phyloP scores from a whole-genome alignment of 2,888 invertebrate genomes.

The Eledona agricola region DNA sequence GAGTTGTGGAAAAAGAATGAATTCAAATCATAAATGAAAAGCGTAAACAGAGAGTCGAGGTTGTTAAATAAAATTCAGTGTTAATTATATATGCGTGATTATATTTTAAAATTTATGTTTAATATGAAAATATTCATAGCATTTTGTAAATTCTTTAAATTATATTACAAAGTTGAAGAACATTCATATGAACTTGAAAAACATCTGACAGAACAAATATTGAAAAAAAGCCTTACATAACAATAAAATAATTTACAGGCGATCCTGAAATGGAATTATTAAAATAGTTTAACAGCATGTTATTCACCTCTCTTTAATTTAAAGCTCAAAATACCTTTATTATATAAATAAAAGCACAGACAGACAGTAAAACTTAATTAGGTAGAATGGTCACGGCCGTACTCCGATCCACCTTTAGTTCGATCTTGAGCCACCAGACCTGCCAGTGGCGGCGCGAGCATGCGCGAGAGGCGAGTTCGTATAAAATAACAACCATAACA shows the following conservation, averaged over 20 bases:
- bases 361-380: slow-evolving; percentile 58
- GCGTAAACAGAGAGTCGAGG: slow-evolving; percentile 35
- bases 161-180: slow-evolving; percentile 61
- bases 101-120: slow-evolving; percentile 61
- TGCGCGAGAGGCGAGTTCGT: slow-evolving; percentile 50
- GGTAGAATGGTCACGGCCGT: slow-evolving; percentile 56
- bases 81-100: slow-evolving; percentile 61
- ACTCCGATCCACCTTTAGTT: slow-evolving; percentile 59
- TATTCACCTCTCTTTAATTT: slow-evolving; percentile 61
- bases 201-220: slow-evolving; percentile 54
- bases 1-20: slow-evolving; percentile 7
- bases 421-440: slow-evolving; percentile 54
- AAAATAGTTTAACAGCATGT: slow-evolving; percentile 57
- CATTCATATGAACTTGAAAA: slow-evolving; percentile 54
- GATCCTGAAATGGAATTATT: slow-evolving; percentile 58
- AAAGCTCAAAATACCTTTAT: slow-evolving; percentile 61
- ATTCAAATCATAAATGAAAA: slow-evolving; percentile 9
- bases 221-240: slow-evolving; percentile 59
- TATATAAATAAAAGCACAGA: slow-evolving; percentile 61
- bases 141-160: slow-evolving; percentile 60
- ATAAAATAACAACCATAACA: slow-evolving; percentile 63
- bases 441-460: slow-evolving; percentile 47
- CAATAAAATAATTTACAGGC: slow-evolving; percentile 58
- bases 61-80: slow-evolving; percentile 54
- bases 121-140: slow-evolving; percentile 63